Conservation (phyloP, 1,140 invertebrate genomes). For the Microplitis mediator region DNA sequence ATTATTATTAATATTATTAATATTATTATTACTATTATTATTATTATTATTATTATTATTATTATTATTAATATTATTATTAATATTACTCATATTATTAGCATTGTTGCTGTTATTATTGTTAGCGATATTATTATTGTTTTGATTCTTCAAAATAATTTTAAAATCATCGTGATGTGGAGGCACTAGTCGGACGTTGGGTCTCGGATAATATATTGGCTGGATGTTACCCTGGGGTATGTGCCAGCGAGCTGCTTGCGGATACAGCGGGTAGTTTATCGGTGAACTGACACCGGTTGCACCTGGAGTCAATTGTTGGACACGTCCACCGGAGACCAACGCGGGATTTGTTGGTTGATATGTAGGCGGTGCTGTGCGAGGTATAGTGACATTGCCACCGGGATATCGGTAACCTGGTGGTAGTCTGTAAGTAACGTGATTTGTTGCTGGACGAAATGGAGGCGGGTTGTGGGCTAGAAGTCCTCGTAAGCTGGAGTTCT, state of each 20-base stretch:
- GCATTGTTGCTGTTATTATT: constrained; percentile 37
- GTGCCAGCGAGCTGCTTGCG: constrained; percentile 53
- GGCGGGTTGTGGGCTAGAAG: constrained; percentile 55
- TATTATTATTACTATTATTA: constrained; percentile 17
- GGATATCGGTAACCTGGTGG: constrained; percentile 55
- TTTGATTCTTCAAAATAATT: constrained; percentile 67
- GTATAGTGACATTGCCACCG: constrained; percentile 35
- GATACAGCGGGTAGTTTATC: constrained; percentile 27
- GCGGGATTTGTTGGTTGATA: constrained; percentile 47
- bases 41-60: background rate
- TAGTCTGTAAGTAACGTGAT: constrained; percentile 51
- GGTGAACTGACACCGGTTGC: constrained; percentile 9
- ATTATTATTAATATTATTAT: constrained; percentile 31
- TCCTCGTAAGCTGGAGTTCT: constrained; percentile 54
- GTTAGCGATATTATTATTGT: constrained; percentile 49
- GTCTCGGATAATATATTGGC: constrained; percentile 42
- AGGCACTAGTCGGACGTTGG: constrained; percentile 41
- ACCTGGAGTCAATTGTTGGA: constrained; percentile 43
- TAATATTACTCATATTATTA: constrained; percentile 41
- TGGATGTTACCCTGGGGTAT: constrained; percentile 53
- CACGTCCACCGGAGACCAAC: constrained; percentile 45
- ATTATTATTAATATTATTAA: constrained; percentile 18
- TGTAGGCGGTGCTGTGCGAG: constrained; percentile 42
- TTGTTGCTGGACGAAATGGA: constrained; percentile 44
- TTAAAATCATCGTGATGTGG: constrained; percentile 67